These are phyloP conservation scores for Chrysina gloriosa DNA, from an alignment of 2,888 invertebrate genomes.

Conservation along the genomic window DNA sequence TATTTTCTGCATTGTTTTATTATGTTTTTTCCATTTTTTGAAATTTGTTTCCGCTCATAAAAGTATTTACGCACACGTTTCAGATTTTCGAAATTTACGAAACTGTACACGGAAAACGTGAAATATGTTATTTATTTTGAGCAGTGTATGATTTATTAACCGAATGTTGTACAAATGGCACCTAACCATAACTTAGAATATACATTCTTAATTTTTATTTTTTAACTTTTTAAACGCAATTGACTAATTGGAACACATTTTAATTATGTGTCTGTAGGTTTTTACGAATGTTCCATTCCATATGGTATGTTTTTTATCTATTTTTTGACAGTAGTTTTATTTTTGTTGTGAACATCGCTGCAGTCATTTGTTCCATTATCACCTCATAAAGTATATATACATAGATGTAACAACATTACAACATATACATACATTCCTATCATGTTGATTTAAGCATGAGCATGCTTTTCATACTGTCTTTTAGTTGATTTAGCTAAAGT, in stretches of 20 bases:
- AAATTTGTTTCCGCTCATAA: no score
- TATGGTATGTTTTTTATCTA: conserved; percentile 36
- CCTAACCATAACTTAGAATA: no score
- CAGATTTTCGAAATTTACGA: no score
- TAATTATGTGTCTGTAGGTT: conserved; percentile 30
- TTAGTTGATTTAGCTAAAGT: conserved; percentile 4
- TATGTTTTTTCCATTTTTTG: no score
- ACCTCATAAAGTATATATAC: conserved; percentile 30
- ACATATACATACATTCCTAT: conserved; percentile 14
- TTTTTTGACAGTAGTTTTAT: conserved; percentile 25
- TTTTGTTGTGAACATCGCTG: conserved; percentile 3
- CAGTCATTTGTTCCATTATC: conserved; percentile 8
- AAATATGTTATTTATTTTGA: no score
- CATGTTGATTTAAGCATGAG: conserved; percentile 1
- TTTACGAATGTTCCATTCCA: conserved; percentile 36
- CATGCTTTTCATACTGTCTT: not conserved
- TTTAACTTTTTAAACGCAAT: not conserved
- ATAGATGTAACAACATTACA: conserved; percentile 36
- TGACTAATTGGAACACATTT: conserved; percentile 12
- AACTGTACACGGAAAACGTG: no score
- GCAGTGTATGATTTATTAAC: no score
- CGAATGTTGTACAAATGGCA: no score
- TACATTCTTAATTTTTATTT: not conserved
- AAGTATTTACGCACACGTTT: no score
- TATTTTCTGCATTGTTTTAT: no score